phyloP scores from a whole-genome alignment of 2,797 vertebrate species.

The Pelobates cultripes region DNA sequence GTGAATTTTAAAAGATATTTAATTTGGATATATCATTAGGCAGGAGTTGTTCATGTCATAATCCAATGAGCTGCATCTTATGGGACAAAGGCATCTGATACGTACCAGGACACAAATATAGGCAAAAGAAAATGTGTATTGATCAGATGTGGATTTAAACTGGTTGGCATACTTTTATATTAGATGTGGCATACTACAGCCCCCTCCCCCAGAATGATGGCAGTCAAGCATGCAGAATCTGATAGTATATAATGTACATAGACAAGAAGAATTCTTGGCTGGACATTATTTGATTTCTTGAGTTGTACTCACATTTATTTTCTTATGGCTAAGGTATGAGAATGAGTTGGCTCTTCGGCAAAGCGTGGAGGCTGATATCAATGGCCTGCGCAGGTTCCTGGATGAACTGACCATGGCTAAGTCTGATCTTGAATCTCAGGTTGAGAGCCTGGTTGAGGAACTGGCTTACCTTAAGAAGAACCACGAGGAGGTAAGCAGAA shows the following conservation, averaged over 20 bases:
- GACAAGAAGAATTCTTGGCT: too few species aligned
- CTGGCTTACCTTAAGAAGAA: conserved; percentile 65
- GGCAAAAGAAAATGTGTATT: background rate
- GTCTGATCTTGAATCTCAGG: conserved; percentile 67
- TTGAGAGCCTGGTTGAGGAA: conserved; percentile 69
- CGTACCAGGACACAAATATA: background rate
- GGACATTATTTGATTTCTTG: too few species aligned
- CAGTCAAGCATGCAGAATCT: background rate
- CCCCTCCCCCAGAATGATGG: background rate
- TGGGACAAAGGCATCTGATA: too few species aligned
- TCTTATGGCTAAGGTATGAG: conserved; percentile 65
- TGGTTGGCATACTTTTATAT: background rate
- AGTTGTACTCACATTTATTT: background rate
- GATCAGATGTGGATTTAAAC: background rate
- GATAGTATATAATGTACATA: too few species aligned
- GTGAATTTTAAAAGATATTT: too few species aligned
- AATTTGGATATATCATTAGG: too few species aligned
- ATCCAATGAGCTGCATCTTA: too few species aligned
- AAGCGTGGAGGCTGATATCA: conserved; percentile 60
- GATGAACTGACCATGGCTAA: conserved; percentile 64
- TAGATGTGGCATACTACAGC: background rate
- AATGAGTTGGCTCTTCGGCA: conserved; percentile 58
- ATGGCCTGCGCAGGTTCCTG: conserved; percentile 51
- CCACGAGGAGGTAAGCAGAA: conserved; percentile 70
- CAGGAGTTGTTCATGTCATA: too few species aligned